These are phyloP conservation scores for Muscidifurax raptorellus DNA, from an alignment of 1,140 invertebrate species.

Conservation along the genomic window DNA sequence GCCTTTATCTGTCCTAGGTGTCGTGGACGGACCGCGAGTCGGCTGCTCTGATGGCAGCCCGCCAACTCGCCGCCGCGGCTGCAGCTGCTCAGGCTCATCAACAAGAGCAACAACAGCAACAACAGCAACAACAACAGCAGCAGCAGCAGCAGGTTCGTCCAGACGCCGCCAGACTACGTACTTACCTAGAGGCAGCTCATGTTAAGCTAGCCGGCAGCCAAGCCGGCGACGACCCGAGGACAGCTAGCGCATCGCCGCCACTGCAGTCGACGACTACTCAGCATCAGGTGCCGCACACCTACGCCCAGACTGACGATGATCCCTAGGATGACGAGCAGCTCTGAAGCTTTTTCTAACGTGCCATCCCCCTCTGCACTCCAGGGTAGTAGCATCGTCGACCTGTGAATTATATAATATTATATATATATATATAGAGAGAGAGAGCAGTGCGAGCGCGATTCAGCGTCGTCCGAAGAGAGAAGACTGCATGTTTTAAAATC, in stretches of 20 bases:
- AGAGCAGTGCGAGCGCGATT: background rate
- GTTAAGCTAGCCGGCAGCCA: background rate
- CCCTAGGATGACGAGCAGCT: slow-evolving; percentile 13
- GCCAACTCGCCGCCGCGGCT: background rate
- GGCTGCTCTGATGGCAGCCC: background rate
- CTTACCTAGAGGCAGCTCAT: slow-evolving; percentile 59
- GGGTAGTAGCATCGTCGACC: background rate
- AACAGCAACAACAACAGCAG: background rate
- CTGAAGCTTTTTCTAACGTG: slow-evolving; percentile 3
- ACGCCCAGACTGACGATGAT: slow-evolving; percentile 30
- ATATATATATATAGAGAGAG: too few relatives aligned
- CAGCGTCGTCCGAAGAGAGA: slow-evolving; percentile 38
- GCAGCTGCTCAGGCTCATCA: background rate
- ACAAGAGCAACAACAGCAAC: slow-evolving; percentile 27
- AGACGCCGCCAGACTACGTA: slow-evolving; percentile 57
- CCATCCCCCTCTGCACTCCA: background rate
- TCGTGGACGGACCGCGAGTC: slow-evolving; percentile 45
- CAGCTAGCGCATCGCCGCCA: background rate
- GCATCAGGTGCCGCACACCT: background rate
- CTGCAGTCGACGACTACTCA: background rate
- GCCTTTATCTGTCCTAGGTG: slow-evolving; percentile 65
- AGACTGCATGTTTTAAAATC: slow-evolving; percentile 46
- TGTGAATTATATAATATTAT: too few relatives aligned
- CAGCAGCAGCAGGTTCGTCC: slow-evolving; percentile 41
- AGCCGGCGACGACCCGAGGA: background rate